phyloP scores from a whole-genome alignment of 2,113 vertebrate species.

The Corythornis madagascariensis region DNA sequence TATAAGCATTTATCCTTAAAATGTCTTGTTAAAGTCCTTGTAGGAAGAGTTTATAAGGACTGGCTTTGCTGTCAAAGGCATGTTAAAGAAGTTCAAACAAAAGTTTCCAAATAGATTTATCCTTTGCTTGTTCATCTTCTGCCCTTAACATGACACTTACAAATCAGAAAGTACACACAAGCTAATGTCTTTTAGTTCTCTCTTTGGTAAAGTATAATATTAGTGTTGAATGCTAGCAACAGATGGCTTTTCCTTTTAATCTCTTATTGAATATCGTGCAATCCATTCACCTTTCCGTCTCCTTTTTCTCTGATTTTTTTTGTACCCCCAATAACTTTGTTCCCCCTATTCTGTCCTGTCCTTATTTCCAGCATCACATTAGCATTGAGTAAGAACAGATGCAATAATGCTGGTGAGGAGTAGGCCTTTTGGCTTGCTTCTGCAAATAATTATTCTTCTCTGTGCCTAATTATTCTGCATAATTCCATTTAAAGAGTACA shows the following conservation, averaged over 20 bases:
- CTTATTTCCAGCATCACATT: background rate
- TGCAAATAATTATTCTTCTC: background rate
- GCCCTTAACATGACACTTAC: conserved; percentile 45
- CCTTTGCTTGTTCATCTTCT: conserved; percentile 54
- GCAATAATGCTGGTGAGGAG: background rate
- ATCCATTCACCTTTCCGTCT: background rate
- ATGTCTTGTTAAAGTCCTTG: conserved; percentile 42
- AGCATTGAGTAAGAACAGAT: background rate
- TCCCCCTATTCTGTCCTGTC: fast-evolving
- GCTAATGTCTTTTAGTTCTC: conserved; percentile 37
- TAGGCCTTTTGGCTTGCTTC: background rate
- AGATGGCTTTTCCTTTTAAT: conserved; percentile 16
- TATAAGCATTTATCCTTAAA: conserved; percentile 29
- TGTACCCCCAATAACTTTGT: background rate
- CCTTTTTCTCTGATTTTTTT: background rate
- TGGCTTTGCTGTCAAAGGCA: conserved; percentile 45
- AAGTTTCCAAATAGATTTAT: conserved; percentile 60
- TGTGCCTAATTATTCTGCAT: background rate
- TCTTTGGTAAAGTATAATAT: conserved; percentile 29
- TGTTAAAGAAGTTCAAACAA: conserved; percentile 53
- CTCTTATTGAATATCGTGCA: background rate
- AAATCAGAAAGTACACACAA: conserved; percentile 53
- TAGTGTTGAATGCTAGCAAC: conserved; percentile 3
- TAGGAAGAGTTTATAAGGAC: conserved; percentile 39
- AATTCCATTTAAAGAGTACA: background rate